phyloP scores from a whole-genome alignment of 2,113 vertebrate genomes.

The Neogale vison region DNA sequence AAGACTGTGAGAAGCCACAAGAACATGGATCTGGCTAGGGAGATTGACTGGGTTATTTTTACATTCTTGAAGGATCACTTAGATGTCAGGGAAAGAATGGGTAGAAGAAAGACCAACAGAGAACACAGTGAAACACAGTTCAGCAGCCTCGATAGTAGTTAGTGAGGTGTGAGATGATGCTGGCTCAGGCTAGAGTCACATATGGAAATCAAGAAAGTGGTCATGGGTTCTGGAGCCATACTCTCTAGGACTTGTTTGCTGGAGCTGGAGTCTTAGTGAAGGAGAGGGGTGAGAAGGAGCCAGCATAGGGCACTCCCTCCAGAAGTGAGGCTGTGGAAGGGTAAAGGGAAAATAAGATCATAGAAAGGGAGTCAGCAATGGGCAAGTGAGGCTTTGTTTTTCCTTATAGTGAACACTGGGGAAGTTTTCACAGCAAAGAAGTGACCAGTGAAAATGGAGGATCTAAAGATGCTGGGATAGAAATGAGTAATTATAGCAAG shows the following conservation, averaged over 20 bases:
- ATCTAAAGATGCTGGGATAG: not conserved
- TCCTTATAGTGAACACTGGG: not conserved
- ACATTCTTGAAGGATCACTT: not conserved
- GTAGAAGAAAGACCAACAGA: accelerated
- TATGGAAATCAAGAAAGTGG: not conserved
- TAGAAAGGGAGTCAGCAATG: not conserved
- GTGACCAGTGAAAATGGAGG: not conserved
- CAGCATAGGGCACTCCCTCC: no score
- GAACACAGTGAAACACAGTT: not conserved
- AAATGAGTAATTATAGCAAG: not conserved
- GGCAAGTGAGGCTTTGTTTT: not conserved
- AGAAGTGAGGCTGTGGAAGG: not conserved
- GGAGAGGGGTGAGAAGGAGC: not conserved
- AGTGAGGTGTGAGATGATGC: no score
- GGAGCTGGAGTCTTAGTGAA: not conserved
- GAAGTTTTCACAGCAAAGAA: not conserved
- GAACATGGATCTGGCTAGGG: not conserved
- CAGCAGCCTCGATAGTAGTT: not conserved
- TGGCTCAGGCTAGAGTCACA: not conserved
- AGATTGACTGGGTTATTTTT: not conserved
- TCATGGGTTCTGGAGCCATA: not conserved
- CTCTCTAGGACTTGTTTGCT: accelerated
- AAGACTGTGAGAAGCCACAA: not conserved
- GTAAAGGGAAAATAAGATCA: no score
- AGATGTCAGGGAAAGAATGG: not conserved